A percentile compares a stretch with the other conserved stretches of the same genome.
Evolutionary conservation across 2,797 vertebrate species (phyloP).

Genomic region (Hippopotamyrus pictus): DNA sequence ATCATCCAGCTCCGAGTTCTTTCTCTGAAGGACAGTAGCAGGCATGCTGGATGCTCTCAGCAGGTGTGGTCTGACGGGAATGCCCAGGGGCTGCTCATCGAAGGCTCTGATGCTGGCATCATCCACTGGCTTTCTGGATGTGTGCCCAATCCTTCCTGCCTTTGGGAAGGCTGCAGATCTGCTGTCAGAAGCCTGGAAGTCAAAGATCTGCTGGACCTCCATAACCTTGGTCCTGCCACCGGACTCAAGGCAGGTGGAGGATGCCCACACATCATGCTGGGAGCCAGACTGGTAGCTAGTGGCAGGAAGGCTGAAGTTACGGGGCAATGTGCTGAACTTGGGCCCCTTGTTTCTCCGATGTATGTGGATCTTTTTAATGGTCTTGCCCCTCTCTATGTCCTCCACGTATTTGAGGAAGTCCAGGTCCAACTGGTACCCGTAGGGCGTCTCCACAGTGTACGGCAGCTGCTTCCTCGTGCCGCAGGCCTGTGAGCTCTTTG

Average conservation of each 20-base stretch:
- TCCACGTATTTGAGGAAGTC: constrained; percentile 98
- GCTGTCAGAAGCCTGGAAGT: constrained; percentile 38
- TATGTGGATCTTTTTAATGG: constrained; percentile 81
- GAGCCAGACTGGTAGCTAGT: constrained; percentile 53
- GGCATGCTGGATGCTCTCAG: constrained; percentile 87
- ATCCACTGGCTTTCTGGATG: constrained; percentile 47
- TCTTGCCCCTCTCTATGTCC: constrained; percentile 96
- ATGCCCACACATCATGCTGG: constrained; percentile 61
- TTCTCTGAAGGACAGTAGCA: constrained; percentile 66
- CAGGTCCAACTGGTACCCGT: constrained; percentile 87
- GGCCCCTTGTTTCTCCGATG: constrained; percentile 76
- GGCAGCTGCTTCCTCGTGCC: constrained; percentile 65
- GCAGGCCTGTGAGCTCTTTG: constrained; percentile 60
- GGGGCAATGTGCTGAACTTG: constrained; percentile 78
- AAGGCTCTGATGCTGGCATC: constrained; percentile 54
- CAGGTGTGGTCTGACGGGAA: constrained; percentile 75
- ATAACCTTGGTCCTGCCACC: constrained; percentile 52
- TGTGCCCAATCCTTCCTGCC: constrained; percentile 27
- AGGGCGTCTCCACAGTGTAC: constrained; percentile 91
- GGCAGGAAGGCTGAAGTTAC: constrained; percentile 81
- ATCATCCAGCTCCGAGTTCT: constrained; percentile 53
- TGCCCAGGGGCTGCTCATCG: constrained; percentile 60
- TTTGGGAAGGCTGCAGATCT: constrained; percentile 33
- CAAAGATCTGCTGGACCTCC: constrained; percentile 49
- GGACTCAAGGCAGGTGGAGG: constrained; percentile 58